phyloP scores from a whole-genome alignment of 2,888 invertebrate species.

The Rhimphoctona megacephalus region DNA sequence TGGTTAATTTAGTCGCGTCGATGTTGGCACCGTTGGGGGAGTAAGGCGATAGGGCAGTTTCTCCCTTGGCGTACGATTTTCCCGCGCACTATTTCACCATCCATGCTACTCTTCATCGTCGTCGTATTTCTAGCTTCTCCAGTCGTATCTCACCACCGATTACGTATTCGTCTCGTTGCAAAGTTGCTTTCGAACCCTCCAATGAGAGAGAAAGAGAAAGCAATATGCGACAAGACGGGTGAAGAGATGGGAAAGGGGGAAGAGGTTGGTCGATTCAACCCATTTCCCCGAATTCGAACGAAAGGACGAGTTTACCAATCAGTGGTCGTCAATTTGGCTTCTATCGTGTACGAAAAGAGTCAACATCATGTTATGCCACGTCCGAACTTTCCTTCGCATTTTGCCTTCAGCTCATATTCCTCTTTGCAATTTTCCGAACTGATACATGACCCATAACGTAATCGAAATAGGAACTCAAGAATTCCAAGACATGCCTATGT shows the following conservation, averaged over 20 bases:
- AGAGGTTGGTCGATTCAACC: slow-evolving; percentile 50
- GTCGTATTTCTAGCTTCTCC: slow-evolving; percentile 45
- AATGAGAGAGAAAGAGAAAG: neutral
- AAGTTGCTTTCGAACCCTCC: slow-evolving; percentile 62
- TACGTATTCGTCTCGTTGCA: slow-evolving; percentile 78
- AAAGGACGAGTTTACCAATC: slow-evolving; percentile 70
- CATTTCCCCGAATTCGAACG: slow-evolving; percentile 38
- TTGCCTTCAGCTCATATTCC: neutral
- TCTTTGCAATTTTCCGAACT: neutral
- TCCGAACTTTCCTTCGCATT: slow-evolving; percentile 29
- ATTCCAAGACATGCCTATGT: neutral
- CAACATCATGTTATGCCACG: slow-evolving; percentile 60
- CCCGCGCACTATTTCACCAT: slow-evolving; percentile 65
- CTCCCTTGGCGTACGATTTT: slow-evolving; percentile 71
- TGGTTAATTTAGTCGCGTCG: slow-evolving; percentile 83
- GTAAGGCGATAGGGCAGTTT: slow-evolving; percentile 78
- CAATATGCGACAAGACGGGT: neutral
- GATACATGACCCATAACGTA: neutral
- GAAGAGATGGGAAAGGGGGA: slow-evolving; percentile 1
- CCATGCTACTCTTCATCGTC: slow-evolving; percentile 24
- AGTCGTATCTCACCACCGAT: slow-evolving; percentile 72
- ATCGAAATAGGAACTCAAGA: slow-evolving; percentile 23
- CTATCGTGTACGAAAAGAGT: slow-evolving; percentile 47
- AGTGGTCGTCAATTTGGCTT: slow-evolving; percentile 67
- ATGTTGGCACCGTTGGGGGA: slow-evolving; percentile 73